phyloP scores from a whole-genome alignment of 53 echinoderm and acorn worm genomes.

The Holothuria leucospilota region DNA sequence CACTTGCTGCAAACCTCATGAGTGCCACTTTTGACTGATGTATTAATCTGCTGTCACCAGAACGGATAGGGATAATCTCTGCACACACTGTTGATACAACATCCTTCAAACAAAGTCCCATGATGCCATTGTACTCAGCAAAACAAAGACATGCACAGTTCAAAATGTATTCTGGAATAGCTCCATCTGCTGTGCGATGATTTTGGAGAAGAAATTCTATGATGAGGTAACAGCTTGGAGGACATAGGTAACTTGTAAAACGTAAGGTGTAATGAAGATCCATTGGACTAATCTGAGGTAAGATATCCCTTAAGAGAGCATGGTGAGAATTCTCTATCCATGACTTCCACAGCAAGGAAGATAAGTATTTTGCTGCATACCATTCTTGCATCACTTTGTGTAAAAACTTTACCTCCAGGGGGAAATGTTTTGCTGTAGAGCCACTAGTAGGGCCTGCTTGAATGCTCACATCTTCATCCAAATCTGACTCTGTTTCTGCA shows the following conservation, averaged over 20 bases:
- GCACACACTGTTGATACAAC: too few species aligned
- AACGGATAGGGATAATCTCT: neutral
- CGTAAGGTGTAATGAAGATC: neutral
- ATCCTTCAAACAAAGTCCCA: neutral
- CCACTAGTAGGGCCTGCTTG: neutral
- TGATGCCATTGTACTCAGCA: neutral
- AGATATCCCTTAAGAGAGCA: too few species aligned
- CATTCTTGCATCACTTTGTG: neutral
- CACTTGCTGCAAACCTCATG: neutral
- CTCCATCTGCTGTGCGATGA: neutral
- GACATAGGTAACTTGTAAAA: slow-evolving; percentile 1
- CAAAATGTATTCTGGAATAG: slow-evolving; percentile 1
- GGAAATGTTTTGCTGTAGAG: neutral
- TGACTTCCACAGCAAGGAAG: neutral
- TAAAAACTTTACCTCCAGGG: neutral
- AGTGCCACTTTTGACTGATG: neutral
- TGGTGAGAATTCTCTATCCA: too few species aligned
- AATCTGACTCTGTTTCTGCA: too few species aligned
- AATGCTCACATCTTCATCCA: too few species aligned
- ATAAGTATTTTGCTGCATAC: neutral
- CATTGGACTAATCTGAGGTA: neutral
- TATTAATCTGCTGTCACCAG: neutral
- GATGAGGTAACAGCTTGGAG: neutral
- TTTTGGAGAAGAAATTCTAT: neutral
- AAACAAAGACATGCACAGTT: neutral